Conservation (phyloP, 2,797 vertebrate genomes). For the Lacerta viridis region DNA sequence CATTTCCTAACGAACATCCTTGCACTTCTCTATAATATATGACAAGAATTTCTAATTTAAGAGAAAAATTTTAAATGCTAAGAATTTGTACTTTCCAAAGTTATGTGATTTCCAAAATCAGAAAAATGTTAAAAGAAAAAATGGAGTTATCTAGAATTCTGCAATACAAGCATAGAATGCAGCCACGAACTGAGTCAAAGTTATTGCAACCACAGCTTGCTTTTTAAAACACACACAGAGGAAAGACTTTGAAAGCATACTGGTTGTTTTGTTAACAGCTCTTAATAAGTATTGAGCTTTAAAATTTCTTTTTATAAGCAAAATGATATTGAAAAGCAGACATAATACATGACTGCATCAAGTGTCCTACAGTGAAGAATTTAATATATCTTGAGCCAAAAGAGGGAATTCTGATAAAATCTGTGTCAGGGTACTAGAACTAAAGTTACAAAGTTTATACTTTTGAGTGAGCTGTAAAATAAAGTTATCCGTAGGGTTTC, state of each 20-base stretch:
- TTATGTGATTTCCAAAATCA: slow-evolving; percentile 33
- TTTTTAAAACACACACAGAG: neutral
- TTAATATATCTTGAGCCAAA: slow-evolving; percentile 56
- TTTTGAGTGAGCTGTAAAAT: slow-evolving; percentile 56
- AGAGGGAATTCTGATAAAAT: slow-evolving; percentile 54
- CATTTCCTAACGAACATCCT: slow-evolving; percentile 46
- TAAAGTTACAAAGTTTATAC: slow-evolving; percentile 47
- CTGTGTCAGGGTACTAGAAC: slow-evolving; percentile 50
- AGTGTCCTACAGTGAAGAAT: slow-evolving; percentile 48
- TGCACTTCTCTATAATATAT: slow-evolving; percentile 27
- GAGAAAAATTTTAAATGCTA: slow-evolving; percentile 41
- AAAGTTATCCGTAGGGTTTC: slow-evolving; percentile 52
- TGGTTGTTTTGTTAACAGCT: slow-evolving; percentile 42
- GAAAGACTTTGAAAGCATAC: neutral
- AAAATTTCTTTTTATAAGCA: slow-evolving; percentile 47
- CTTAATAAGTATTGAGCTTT: slow-evolving; percentile 34
- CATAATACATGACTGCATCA: slow-evolving; percentile 44
- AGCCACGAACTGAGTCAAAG: slow-evolving; percentile 23
- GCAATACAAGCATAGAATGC: neutral
- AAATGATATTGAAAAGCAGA: slow-evolving; percentile 25
- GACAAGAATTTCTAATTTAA: slow-evolving; percentile 36
- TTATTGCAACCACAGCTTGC: neutral
- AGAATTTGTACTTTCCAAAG: slow-evolving; percentile 22
- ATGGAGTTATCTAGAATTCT: slow-evolving; percentile 32
- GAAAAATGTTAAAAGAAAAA: slow-evolving; percentile 2